Conservation (phyloP, 2,888 invertebrate genomes). For the Eutolmus rufibarbis region DNA sequence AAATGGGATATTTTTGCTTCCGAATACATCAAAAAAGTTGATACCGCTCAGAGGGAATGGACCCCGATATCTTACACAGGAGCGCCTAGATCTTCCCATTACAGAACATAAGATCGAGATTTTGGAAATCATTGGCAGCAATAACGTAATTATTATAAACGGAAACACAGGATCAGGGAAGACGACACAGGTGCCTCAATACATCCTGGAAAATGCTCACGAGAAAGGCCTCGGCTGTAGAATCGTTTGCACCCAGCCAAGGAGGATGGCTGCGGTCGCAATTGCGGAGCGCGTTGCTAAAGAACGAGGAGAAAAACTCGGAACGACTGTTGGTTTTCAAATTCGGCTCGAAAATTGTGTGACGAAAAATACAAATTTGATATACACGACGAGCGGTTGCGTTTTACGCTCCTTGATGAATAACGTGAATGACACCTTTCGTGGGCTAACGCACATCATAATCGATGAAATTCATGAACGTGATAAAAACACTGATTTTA, state of each 20-base stretch:
- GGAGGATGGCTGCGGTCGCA: conserved; percentile 88
- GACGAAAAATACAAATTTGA: conserved; percentile 54
- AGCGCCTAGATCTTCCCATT: conserved; percentile 1
- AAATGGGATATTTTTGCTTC: background rate
- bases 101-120: background rate
- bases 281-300: conserved; percentile 83
- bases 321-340: conserved; percentile 84
- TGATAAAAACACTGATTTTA: conserved; percentile 90
- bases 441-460: conserved; percentile 75
- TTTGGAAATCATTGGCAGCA: background rate
- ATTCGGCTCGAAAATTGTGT: conserved; percentile 81
- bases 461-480: conserved; percentile 97
- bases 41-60: background rate
- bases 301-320: conserved; percentile 75
- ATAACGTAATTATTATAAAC: conserved; percentile 70
- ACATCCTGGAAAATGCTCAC: conserved; percentile 80
- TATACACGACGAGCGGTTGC: conserved; percentile 60
- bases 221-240: conserved; percentile 72
- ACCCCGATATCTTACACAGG: background rate
- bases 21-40: background rate
- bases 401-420: conserved; percentile 83
- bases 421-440: conserved; percentile 64
- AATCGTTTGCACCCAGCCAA: conserved; percentile 92
- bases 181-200: conserved; percentile 95
- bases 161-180: conserved; percentile 94